Evolutionary conservation across 2,797 vertebrate species (phyloP), one percentile per base, ranked within the genome.

Genomic region (Gallinago stenura): DNA sequence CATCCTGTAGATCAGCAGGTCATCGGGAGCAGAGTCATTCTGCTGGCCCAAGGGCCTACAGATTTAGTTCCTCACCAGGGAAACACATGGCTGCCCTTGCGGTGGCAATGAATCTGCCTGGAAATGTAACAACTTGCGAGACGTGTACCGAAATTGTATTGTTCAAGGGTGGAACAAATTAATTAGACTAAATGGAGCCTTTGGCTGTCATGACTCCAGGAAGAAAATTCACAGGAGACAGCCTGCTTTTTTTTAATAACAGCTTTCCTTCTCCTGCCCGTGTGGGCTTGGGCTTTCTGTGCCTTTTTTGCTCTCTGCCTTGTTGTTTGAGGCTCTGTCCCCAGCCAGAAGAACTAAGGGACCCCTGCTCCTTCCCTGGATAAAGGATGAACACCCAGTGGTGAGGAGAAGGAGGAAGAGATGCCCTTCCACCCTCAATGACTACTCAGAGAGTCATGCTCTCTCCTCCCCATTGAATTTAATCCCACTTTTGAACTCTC

Each of bases 131-230:
- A 95, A 21, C 71, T 89, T 18, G 1, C 61, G 78, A 64, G 91
- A 94, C 9, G 3, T 75, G 83, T 75, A 93, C 71, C 0, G 6
- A 85, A 93, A 93, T 87, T 50, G 78, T 80, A 85, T 90, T 95
- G 83, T 94, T 90, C 75, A 79, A 8, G 83, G 87, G 57, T 93
- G 93, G 95, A 97, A 94, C 86, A 84, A 93, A 93, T 95, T 90
- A 95, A 95, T 95, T 94, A 85, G 50, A 43, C 64, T 89, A 93
- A 90, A 80, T 90, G 83, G 91, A 91, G 75, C 54, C 73, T 94
- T 89, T 64, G 60, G 30, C 87, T 89, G 83, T 90, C 83, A 43
- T 31, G 60, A 80, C 45, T 85, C 51, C 5, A 4, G 79, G 30
- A 72, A 87, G 89, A 78, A 95, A 91, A 93, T 89, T 83, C 64